phyloP scores from a whole-genome alignment of 2,797 vertebrate genomes.

The Phrynocephalus guinanensis region DNA sequence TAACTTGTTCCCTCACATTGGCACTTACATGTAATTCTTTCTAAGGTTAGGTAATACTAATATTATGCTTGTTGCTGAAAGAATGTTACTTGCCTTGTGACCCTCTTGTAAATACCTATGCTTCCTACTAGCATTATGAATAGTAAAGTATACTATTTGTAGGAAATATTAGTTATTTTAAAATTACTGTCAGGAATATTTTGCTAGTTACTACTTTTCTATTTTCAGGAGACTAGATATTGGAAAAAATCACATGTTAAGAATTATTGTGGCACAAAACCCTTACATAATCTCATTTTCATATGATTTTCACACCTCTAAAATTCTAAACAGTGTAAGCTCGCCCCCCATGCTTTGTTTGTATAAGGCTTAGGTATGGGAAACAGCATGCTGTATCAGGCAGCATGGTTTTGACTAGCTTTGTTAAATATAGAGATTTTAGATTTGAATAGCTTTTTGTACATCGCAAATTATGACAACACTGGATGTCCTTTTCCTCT shows the following conservation, averaged over 20 bases:
- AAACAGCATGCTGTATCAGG: neutral
- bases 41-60: constrained; percentile 75
- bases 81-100: constrained; percentile 67
- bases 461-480: neutral
- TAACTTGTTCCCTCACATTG: constrained; percentile 77
- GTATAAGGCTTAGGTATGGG: neutral
- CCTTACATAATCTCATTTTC: neutral
- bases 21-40: constrained; percentile 78
- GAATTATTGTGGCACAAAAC: neutral
- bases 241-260: neutral
- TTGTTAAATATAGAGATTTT: neutral
- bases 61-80: constrained; percentile 71
- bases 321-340: neutral
- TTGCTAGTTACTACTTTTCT: neutral
- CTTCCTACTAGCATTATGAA: constrained; percentile 17
- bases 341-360: neutral
- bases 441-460: neutral
- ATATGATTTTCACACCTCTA: neutral
- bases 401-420: neutral
- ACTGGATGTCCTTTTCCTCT: neutral
- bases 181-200: constrained; percentile 31
- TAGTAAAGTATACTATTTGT: constrained; percentile 26
- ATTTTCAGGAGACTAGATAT: constrained; percentile 24
- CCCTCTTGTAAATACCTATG: constrained; percentile 61
- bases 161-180: constrained; percentile 52